Evolutionary conservation across 1,140 invertebrate species (phyloP).

Genomic region (Amyelois transitella): DNA sequence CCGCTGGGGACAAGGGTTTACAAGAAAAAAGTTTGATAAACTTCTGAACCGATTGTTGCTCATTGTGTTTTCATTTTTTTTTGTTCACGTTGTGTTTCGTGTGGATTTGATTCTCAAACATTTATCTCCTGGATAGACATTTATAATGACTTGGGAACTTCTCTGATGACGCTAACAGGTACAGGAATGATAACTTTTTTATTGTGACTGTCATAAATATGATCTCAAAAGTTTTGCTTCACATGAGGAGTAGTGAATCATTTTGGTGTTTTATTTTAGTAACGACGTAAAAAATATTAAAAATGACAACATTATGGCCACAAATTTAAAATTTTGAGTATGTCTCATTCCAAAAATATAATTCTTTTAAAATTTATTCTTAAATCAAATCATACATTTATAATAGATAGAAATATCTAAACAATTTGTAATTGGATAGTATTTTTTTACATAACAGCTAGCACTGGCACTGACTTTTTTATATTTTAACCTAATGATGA

Average conservation of each 20-base stretch:
- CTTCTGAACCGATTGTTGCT: neutral
- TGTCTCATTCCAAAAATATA: neutral
- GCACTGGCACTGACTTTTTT: too few relatives aligned
- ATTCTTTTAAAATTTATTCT: too few relatives aligned
- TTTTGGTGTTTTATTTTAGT: too few relatives aligned
- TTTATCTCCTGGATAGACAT: neutral
- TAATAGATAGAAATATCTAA: too few relatives aligned
- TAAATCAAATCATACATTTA: too few relatives aligned
- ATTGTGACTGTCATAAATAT: neutral
- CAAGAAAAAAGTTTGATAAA: neutral
- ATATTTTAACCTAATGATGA: too few relatives aligned
- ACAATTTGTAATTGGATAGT: too few relatives aligned
- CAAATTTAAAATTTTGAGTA: neutral
- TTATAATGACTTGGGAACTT: neutral
- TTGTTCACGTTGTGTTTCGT: neutral
- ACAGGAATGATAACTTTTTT: neutral
- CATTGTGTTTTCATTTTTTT: neutral
- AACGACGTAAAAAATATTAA: too few relatives aligned
- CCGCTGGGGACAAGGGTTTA: slow-evolving; percentile 7
- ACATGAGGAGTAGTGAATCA: too few relatives aligned
- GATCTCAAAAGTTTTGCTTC: too few relatives aligned
- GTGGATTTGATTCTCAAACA: neutral
- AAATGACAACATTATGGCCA: too few relatives aligned
- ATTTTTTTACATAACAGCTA: too few relatives aligned
- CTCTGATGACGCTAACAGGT: neutral